Evolutionary conservation across 2,888 invertebrate genomes (phyloP).

Genomic region (Ethmia dodecea): DNA sequence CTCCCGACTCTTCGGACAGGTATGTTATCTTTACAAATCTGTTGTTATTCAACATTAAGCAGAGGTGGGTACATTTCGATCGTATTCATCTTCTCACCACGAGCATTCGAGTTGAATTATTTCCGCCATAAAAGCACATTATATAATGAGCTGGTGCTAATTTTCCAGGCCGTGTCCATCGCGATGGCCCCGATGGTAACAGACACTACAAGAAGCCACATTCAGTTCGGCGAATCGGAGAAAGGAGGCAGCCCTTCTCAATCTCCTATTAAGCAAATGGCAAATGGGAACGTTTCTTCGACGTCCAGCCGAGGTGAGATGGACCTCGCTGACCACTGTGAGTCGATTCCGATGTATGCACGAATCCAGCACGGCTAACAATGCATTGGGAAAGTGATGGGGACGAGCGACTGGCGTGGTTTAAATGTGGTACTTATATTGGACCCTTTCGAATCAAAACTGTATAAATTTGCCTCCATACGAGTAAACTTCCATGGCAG

Average conservation of each 20-base stretch:
- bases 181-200: constrained; percentile 74
- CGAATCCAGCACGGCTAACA: constrained; percentile 42
- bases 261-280: constrained; percentile 46
- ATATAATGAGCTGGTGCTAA: too few relatives aligned
- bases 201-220: constrained; percentile 79
- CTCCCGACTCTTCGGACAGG: constrained; percentile 79
- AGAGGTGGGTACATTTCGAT: too few relatives aligned
- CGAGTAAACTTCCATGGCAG: too few relatives aligned
- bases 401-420: neutral
- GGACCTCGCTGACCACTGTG: constrained; percentile 65
- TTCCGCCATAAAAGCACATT: too few relatives aligned
- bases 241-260: constrained; percentile 52
- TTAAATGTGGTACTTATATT: neutral
- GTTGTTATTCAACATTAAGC: too few relatives aligned
- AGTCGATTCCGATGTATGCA: constrained; percentile 64
- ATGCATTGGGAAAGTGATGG: neutral
- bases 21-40: constrained; percentile 22
- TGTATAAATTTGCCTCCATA: too few relatives aligned
- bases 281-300: constrained; percentile 57
- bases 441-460: too few relatives aligned
- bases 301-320: constrained; percentile 73
- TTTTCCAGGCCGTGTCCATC: constrained; percentile 59
- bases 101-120: too few relatives aligned
- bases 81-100: too few relatives aligned
- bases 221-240: constrained; percentile 70